phyloP scores from a whole-genome alignment of 1,140 invertebrate species.

The Heliconius congener region DNA sequence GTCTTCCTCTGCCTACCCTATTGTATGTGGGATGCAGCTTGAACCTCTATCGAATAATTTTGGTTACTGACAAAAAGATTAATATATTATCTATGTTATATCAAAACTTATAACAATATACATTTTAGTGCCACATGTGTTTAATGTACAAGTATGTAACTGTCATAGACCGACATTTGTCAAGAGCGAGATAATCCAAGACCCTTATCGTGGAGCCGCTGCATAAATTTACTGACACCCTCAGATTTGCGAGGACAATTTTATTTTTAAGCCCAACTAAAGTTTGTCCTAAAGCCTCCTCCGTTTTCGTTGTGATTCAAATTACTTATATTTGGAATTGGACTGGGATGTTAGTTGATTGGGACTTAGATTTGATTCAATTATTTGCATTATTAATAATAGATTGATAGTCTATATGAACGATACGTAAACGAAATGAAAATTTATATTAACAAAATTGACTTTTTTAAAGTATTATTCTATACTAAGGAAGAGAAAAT shows the following conservation, averaged over 20 bases:
- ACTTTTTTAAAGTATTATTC: too few relatives aligned
- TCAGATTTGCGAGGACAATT: conserved; percentile 34
- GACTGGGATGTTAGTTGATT: not conserved
- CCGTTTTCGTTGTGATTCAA: conserved; percentile 5
- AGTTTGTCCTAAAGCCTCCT: not conserved
- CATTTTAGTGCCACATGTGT: conserved; percentile 10
- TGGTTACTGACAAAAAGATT: not conserved
- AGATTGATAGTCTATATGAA: not conserved
- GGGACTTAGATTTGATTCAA: not conserved
- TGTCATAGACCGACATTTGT: conserved; percentile 43
- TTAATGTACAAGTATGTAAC: conserved; percentile 19
- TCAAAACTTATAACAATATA: not conserved
- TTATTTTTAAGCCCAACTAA: conserved; percentile 32
- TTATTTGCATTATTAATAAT: not conserved
- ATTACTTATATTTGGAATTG: not conserved
- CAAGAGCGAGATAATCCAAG: conserved; percentile 41
- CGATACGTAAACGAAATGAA: too few relatives aligned
- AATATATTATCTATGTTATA: not conserved
- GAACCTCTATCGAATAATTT: not conserved
- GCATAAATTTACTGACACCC: conserved; percentile 39
- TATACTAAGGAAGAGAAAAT: too few relatives aligned
- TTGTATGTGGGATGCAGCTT: too few relatives aligned
- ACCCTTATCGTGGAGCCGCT: conserved; percentile 41
- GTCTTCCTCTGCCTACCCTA: too few relatives aligned
- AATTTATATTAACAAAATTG: too few relatives aligned